Evolutionary conservation across 2,113 vertebrate species (phyloP).

Genomic region (Rattus rattus): DNA sequence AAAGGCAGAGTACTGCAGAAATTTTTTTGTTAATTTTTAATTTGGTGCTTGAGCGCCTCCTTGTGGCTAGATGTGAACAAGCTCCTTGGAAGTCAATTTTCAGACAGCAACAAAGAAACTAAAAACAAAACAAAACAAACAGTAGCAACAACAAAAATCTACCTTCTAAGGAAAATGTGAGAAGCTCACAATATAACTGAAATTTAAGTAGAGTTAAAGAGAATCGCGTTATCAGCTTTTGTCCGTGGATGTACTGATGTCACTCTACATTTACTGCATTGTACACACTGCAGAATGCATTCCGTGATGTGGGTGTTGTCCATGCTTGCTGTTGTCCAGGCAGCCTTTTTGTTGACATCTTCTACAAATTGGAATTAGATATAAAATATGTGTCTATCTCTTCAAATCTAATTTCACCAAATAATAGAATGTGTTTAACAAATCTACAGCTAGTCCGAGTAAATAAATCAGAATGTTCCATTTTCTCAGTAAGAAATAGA

Average conservation of each 20-base stretch:
- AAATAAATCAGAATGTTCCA: background rate
- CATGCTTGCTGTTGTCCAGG: background rate
- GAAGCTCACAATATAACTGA: background rate
- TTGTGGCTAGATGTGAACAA: constrained; percentile 74
- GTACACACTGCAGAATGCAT: no score
- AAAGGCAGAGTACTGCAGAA: background rate
- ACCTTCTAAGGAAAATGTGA: background rate
- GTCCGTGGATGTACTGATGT: background rate
- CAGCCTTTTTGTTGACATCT: background rate
- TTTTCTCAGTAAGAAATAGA: background rate
- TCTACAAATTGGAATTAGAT: constrained; percentile 35
- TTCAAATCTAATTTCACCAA: constrained; percentile 31
- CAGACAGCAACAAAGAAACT: background rate
- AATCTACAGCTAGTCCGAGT: background rate
- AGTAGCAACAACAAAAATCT: background rate
- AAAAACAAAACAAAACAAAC: background rate
- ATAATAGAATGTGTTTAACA: background rate
- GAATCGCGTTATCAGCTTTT: background rate
- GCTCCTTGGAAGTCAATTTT: background rate
- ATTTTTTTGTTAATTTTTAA: constrained; percentile 62
- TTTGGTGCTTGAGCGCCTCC: constrained; percentile 86
- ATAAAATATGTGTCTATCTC: background rate
- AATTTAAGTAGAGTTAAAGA: background rate
- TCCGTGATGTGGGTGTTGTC: background rate
- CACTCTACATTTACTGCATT: background rate